A percentile compares a stretch with the other conserved stretches of the same genome.
phyloP scores from a whole-genome alignment of 2,888 invertebrate species.

The Pinctada fucata region DNA sequence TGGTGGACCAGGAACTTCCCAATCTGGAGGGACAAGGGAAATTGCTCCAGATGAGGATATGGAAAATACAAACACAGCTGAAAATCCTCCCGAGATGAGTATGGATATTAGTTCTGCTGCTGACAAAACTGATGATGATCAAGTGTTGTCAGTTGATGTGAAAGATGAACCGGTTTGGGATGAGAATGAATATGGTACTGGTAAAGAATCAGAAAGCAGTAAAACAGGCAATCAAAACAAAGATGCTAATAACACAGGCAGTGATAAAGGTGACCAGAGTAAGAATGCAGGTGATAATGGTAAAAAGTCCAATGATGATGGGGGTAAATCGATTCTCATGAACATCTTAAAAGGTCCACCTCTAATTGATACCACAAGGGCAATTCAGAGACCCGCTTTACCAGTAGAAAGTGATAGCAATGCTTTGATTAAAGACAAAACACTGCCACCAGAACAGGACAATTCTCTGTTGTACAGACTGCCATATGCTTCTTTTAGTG shows the following conservation, averaged over 20 bases:
- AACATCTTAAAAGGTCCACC: slow-evolving; percentile 37
- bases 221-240: background rate
- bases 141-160: background rate
- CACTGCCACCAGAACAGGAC: slow-evolving; percentile 31
- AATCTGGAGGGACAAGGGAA: background rate
- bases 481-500: slow-evolving; percentile 37
- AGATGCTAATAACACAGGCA: background rate
- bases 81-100: background rate
- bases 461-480: slow-evolving; percentile 37
- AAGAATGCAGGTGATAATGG: background rate
- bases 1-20: background rate
- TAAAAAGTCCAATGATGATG: background rate
- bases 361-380: slow-evolving; percentile 31
- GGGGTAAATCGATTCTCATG: slow-evolving; percentile 32
- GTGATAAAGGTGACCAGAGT: background rate
- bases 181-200: slow-evolving; percentile 22
- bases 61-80: background rate
- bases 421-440: background rate
- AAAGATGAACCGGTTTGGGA: slow-evolving; percentile 29
- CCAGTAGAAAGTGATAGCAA: background rate
- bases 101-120: slow-evolving; percentile 1
- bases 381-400: background rate
- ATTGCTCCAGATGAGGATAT: background rate
- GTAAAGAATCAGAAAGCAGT: background rate
- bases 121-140: background rate